A percentile compares a stretch with the other conserved stretches of the same genome.
phyloP scores from a whole-genome alignment of 1,140 invertebrate species.

The Drosophila parvula region DNA sequence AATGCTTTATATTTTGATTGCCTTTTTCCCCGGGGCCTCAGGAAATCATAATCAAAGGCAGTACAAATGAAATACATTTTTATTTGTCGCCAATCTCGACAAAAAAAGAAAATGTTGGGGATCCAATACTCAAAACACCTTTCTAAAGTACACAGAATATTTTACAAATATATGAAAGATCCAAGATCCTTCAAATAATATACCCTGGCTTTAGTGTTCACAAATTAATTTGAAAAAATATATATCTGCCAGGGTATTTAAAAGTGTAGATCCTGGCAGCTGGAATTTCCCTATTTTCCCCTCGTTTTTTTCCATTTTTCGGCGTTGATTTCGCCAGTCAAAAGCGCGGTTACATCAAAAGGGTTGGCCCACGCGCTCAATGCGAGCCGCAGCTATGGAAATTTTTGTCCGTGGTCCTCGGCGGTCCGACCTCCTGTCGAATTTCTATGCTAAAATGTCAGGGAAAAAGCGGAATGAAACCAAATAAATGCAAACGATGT shows the following conservation, averaged over 20 bases:
- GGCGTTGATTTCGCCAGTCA: slow-evolving; percentile 73
- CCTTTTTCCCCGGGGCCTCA: too few species aligned
- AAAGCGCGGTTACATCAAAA: slow-evolving; percentile 78
- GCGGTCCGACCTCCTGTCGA: slow-evolving; percentile 61
- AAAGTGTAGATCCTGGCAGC: neutral
- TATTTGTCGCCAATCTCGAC: too few species aligned
- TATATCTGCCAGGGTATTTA: slow-evolving; percentile 19
- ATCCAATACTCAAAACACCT: too few species aligned
- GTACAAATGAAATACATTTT: too few species aligned
- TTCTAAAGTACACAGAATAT: too few species aligned
- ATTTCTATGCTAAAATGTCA: slow-evolving; percentile 81
- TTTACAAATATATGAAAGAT: too few species aligned
- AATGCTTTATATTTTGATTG: neutral
- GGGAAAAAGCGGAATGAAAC: slow-evolving; percentile 65
- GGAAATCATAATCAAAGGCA: too few species aligned
- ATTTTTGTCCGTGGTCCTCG: slow-evolving; percentile 56
- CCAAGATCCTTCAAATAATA: neutral
- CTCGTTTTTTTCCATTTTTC: slow-evolving; percentile 56
- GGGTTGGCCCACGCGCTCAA: slow-evolving; percentile 63
- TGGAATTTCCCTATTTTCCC: neutral
- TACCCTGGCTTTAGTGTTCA: neutral
- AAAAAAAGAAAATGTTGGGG: too few species aligned
- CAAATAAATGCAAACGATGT: slow-evolving; percentile 79
- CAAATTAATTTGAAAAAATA: neutral
- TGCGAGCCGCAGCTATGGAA: slow-evolving; percentile 63